A percentile compares a stretch with the other conserved stretches of the same genome.
Conservation (phyloP, 2,797 vertebrate genomes). For the Gastrophryne carolinensis region DNA sequence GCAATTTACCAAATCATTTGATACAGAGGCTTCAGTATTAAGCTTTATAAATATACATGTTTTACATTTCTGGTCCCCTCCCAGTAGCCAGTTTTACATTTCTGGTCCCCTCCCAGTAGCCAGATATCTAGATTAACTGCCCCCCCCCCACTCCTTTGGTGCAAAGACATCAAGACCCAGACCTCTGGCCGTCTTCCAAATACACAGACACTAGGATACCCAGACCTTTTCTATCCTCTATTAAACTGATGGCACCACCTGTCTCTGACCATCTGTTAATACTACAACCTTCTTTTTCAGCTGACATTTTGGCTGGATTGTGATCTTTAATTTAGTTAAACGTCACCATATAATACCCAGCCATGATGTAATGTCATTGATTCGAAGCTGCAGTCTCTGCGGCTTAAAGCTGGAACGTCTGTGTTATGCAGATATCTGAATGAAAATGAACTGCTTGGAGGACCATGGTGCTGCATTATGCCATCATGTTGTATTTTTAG, state of each 20-base stretch:
- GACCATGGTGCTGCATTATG: slow-evolving; percentile 4
- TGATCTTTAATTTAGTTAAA: too few species aligned
- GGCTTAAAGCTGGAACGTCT: background rate
- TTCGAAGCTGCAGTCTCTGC: background rate
- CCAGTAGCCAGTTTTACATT: too few species aligned
- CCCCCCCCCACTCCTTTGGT: background rate
- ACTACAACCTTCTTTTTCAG: too few species aligned
- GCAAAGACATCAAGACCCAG: background rate
- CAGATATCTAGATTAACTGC: background rate
- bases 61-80: too few species aligned
- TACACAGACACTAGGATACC: background rate
- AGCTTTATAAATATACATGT: too few species aligned
- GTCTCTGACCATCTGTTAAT: background rate
- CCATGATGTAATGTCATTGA: background rate
- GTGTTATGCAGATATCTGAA: background rate
- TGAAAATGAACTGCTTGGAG: background rate
- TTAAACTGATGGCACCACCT: background rate
- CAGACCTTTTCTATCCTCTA: background rate
- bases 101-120: too few species aligned
- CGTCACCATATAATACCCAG: too few species aligned
- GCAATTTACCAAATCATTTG: too few species aligned
- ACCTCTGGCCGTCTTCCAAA: background rate
- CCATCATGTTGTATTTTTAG: background rate
- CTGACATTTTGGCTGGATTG: background rate
- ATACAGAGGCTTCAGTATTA: too few species aligned